Conservation (phyloP, 1,140 invertebrate species). For the Camponotus vicinus region DNA sequence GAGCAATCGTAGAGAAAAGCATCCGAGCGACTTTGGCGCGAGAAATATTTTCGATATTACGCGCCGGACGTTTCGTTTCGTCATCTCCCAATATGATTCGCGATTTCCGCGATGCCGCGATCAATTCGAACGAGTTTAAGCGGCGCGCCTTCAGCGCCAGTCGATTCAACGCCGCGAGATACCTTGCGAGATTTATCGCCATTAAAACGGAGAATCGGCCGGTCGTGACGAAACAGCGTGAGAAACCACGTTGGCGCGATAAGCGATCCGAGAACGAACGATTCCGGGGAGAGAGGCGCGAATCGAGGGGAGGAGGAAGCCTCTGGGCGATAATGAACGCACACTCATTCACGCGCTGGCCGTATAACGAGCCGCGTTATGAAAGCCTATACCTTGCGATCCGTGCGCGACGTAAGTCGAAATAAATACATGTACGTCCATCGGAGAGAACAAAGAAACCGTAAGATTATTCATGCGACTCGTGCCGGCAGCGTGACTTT, state of each 20-base stretch:
- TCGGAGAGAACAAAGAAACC: constrained; percentile 35
- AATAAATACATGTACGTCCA: constrained; percentile 30
- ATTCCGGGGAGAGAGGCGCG: background rate
- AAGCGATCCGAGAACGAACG: constrained; percentile 23
- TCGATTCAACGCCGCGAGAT: constrained; percentile 33
- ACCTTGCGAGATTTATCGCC: constrained; percentile 59
- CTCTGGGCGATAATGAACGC: constrained; percentile 12
- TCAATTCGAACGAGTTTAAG: constrained; percentile 42
- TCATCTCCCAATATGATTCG: background rate
- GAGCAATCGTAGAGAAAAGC: no score
- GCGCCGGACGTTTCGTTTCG: background rate
- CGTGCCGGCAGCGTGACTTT: background rate
- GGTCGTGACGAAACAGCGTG: constrained; percentile 54
- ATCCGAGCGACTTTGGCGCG: no score
- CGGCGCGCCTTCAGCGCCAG: background rate
- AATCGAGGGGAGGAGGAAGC: background rate
- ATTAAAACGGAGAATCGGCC: constrained; percentile 1
- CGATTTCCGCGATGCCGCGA: background rate
- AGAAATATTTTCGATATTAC: background rate
- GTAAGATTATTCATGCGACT: constrained; percentile 39
- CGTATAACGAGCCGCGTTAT: constrained; percentile 24
- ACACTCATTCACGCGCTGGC: background rate
- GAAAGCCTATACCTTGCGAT: constrained; percentile 18
- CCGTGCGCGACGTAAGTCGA: constrained; percentile 34
- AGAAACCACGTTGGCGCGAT: constrained; percentile 56